Base-by-base conservation (phyloP, 1,140 invertebrate genomes). In the Hypothenemus hampei region DNA sequence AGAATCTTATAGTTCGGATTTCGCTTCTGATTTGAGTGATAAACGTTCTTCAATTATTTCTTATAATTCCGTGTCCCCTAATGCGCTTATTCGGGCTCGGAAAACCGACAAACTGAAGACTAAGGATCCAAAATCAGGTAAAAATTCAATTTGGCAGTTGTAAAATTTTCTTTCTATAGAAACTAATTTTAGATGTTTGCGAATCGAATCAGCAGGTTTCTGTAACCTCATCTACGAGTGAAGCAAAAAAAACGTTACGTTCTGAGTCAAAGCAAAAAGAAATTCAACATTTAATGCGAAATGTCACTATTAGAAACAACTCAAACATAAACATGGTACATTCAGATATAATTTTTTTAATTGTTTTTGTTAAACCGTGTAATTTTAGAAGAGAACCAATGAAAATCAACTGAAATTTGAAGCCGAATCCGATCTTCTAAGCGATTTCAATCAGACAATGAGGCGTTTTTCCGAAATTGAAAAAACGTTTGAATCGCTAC, bases 361-460 rank as follows among this genome's bases (percentile, higher is more conserved):
- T 31, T 31, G 13, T 11, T 31, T 31, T 31, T 8, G 8, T 31
- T 11, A 31, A 11, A 11, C 10, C 1, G 10, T 1, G 13, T 31
- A 1, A 31, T 11, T 31, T 31, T 31, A 31, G 26, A 13, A 31
- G 8, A 13, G 13, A n/a, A n/a, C 26, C n/a, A 39, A 69, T 39
- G 57, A 67, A 33, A 65, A 68, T 50, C 64, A 68, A 51, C 51
- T 69, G 36, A 69, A 67, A 54, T 69, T 69, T 51, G 64, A 70
- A 55, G 64, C 66, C 1, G 68, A 70, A 59, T 52, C 69, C 3
- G 65, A 65, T 46, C 57, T 70, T 7, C 24, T 70, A 15, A 66
- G 67, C 36, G 62, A 68, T 45, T 68, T 68, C 26, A 69, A 70
- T 46, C 52, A 69, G 39, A 67, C 66, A 1, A 54, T 71, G 6